These are phyloP conservation scores for Pachyuromys duprasi DNA, from an alignment of 2,797 vertebrate species.

Conservation along the genomic window DNA sequence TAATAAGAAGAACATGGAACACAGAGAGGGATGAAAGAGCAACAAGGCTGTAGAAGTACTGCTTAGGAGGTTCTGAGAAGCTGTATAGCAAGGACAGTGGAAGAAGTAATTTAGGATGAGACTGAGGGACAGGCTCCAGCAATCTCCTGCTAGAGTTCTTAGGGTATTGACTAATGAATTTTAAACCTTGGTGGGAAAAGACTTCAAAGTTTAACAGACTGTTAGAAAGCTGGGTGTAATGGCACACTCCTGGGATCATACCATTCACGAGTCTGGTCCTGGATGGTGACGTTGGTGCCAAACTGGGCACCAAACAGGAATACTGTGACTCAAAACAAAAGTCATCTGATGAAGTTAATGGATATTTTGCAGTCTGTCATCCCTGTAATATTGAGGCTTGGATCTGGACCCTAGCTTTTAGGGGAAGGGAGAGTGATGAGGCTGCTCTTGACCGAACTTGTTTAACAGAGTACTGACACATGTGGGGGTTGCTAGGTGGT, in stretches of 20 bases:
- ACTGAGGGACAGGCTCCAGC: neutral
- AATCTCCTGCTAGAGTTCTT: neutral
- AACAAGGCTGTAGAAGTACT: neutral
- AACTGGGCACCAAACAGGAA: too few species aligned
- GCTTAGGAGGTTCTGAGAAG: neutral
- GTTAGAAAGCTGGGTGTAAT: neutral
- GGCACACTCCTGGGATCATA: neutral
- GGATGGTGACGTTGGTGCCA: neutral
- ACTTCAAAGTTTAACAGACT: neutral
- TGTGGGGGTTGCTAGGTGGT: neutral
- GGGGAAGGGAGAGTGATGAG: neutral
- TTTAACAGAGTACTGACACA: too few species aligned
- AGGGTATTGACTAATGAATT: neutral
- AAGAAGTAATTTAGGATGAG: neutral
- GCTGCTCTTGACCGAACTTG: too few species aligned
- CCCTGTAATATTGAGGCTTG: too few species aligned
- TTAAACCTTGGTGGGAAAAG: neutral
- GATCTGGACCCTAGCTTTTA: too few species aligned
- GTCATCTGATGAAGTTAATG: neutral
- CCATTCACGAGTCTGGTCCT: neutral
- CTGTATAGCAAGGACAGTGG: neutral
- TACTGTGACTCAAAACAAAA: neutral
- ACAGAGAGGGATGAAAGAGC: too few species aligned
- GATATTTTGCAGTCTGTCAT: neutral
- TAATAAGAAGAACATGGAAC: neutral